These are phyloP conservation scores for Enteromius thamalakanensis DNA, from an alignment of 2,797 vertebrate species.

Conservation along the genomic window DNA sequence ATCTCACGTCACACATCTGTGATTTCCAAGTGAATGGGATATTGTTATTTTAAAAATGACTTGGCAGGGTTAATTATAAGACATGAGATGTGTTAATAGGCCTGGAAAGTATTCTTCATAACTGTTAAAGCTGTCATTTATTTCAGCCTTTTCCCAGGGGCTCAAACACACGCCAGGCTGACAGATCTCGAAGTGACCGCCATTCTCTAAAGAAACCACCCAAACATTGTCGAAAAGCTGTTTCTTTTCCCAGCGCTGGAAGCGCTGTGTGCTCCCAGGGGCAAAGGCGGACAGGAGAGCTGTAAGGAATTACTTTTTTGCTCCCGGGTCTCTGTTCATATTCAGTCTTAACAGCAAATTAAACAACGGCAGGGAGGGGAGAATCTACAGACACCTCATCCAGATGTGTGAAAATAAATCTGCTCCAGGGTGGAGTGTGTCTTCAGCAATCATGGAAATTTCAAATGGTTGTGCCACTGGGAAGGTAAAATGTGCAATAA, in stretches of 20 bases:
- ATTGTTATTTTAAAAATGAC: slow-evolving; percentile 42
- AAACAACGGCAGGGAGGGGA: slow-evolving; percentile 80
- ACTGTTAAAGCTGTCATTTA: slow-evolving; percentile 40
- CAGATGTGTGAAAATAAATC: slow-evolving; percentile 84
- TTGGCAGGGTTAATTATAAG: slow-evolving; percentile 39
- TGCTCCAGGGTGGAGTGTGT: slow-evolving; percentile 78
- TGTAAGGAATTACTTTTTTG: slow-evolving; percentile 59
- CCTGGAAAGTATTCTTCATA: slow-evolving; percentile 44
- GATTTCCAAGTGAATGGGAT: slow-evolving; percentile 22
- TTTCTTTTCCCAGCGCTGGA: slow-evolving; percentile 67
- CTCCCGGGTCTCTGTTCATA: slow-evolving; percentile 72
- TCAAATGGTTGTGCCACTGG: slow-evolving; percentile 69
- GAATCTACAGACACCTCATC: slow-evolving; percentile 81
- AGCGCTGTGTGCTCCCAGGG: slow-evolving; percentile 45
- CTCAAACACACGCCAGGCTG: slow-evolving; percentile 10
- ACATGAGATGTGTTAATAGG: slow-evolving; percentile 50
- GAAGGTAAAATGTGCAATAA: slow-evolving; percentile 66
- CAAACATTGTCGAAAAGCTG: slow-evolving; percentile 66
- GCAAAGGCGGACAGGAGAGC: slow-evolving; percentile 53
- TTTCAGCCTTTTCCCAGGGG: slow-evolving; percentile 26
- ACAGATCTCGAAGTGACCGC: slow-evolving; percentile 31
- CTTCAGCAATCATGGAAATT: slow-evolving; percentile 74
- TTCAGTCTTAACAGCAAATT: slow-evolving; percentile 79
- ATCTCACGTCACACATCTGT: not conserved
- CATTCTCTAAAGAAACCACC: slow-evolving; percentile 42